These are phyloP conservation scores for Orestias chungarensis DNA, from an alignment of 2,797 vertebrate species.

Conservation along the genomic window DNA sequence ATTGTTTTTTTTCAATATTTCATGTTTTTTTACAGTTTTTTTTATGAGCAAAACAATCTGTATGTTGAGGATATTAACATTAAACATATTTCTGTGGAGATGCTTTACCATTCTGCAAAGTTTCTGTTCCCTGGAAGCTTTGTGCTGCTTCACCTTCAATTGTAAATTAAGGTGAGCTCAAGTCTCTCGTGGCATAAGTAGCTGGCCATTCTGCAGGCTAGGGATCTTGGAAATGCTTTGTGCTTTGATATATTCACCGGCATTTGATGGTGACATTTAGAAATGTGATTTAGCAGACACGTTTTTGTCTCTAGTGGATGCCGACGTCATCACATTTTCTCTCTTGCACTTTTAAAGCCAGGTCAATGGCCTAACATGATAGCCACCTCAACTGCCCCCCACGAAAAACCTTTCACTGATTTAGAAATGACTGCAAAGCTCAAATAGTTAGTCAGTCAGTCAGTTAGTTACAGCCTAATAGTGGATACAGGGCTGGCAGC, in stretches of 20 bases:
- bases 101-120: not conserved
- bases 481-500: too few species aligned
- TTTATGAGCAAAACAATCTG: not conserved
- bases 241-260: too few species aligned
- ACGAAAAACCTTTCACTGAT: not conserved
- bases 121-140: not conserved
- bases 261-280: too few species aligned
- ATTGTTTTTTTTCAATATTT: not conserved
- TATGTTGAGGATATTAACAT: not conserved
- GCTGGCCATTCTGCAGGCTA: not conserved
- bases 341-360: too few species aligned
- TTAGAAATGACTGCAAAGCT: not conserved
- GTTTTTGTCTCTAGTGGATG: too few species aligned
- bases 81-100: not conserved
- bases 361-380: too few species aligned
- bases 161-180: not conserved
- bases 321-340: too few species aligned
- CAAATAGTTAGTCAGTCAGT: not conserved
- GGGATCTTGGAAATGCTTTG: not conserved
- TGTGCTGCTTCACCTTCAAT: not conserved
- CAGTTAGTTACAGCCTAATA: too few species aligned
- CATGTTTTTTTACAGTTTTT: not conserved
- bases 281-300: too few species aligned
- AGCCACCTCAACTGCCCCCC: too few species aligned
- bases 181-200: not conserved